Percentiles rank a stretch among this genome's conserved stretches.
These are phyloP conservation scores for Halcyon badia DNA, from an alignment of 2,797 vertebrate genomes.

Conservation along the genomic window DNA sequence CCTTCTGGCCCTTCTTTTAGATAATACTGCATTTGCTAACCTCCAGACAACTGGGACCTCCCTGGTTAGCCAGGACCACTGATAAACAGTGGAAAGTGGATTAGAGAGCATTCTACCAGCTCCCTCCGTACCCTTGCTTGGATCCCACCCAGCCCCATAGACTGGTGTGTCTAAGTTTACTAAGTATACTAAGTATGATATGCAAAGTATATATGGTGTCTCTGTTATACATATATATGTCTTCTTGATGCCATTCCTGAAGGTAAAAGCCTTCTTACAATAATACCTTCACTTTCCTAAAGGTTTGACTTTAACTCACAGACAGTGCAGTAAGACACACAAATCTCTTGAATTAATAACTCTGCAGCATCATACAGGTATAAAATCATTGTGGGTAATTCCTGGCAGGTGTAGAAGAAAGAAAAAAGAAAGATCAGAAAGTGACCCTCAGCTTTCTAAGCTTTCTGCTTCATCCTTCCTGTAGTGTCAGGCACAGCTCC, in stretches of 20 bases:
- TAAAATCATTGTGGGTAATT: background rate
- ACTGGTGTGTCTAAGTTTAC: background rate
- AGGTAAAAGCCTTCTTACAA: background rate
- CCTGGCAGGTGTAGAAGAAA: background rate
- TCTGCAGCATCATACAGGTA: background rate
- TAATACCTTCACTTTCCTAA: background rate
- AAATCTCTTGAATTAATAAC: background rate
- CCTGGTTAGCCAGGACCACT: background rate
- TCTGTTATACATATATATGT: background rate
- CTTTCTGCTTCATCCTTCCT: background rate
- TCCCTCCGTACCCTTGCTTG: background rate
- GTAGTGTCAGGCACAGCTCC: background rate
- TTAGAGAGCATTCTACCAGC: background rate
- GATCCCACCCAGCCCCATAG: background rate
- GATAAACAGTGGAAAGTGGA: background rate
- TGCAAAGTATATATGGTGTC: background rate
- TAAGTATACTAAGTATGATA: background rate
- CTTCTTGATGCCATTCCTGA: background rate
- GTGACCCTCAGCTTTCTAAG: background rate
- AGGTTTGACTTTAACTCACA: background rate
- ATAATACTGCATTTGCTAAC: background rate
- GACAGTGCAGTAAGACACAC: background rate
- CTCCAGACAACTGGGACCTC: background rate
- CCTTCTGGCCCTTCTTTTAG: background rate
- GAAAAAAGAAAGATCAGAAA: background rate